Evolutionary conservation across 2,113 vertebrate genomes (phyloP).

Genomic region (Rhynchopsitta pachyrhyncha): DNA sequence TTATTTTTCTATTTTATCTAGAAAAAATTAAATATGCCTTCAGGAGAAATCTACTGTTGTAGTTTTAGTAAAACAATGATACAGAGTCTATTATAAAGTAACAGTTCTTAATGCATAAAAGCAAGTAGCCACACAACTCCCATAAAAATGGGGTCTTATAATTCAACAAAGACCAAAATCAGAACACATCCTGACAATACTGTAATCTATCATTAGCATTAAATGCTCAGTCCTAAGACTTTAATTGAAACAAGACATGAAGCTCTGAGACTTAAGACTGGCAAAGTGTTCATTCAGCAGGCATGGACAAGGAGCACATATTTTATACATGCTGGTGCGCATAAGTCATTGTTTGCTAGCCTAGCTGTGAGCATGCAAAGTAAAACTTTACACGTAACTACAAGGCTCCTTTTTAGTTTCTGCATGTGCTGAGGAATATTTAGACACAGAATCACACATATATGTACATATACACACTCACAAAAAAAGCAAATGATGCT

Average conservation of each 20-base stretch:
- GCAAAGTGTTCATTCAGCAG: constrained; percentile 62
- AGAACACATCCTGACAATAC: constrained; percentile 35
- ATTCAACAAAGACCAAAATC: constrained; percentile 38
- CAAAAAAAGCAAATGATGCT: background rate
- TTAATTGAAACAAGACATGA: constrained; percentile 65
- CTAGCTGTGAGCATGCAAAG: constrained; percentile 27
- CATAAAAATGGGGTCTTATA: background rate
- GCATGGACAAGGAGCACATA: constrained; percentile 72
- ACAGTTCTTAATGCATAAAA: background rate
- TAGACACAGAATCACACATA: background rate
- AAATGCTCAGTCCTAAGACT: constrained; percentile 69
- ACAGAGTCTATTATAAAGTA: background rate
- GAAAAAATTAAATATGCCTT: background rate
- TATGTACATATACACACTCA: background rate
- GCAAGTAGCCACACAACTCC: background rate
- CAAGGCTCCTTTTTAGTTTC: background rate
- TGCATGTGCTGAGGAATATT: background rate
- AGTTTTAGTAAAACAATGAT: background rate
- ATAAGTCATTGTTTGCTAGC: constrained; percentile 52
- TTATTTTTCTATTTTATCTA: background rate
- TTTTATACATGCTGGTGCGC: constrained; percentile 68
- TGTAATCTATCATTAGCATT: constrained; percentile 46
- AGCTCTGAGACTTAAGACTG: constrained; percentile 29
- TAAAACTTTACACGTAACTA: background rate
- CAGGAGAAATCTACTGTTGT: background rate